A percentile compares a stretch with the other conserved stretches of the same genome.
Conservation (phyloP, 2,797 vertebrate species). For the Paedocypris micromegethes region DNA sequence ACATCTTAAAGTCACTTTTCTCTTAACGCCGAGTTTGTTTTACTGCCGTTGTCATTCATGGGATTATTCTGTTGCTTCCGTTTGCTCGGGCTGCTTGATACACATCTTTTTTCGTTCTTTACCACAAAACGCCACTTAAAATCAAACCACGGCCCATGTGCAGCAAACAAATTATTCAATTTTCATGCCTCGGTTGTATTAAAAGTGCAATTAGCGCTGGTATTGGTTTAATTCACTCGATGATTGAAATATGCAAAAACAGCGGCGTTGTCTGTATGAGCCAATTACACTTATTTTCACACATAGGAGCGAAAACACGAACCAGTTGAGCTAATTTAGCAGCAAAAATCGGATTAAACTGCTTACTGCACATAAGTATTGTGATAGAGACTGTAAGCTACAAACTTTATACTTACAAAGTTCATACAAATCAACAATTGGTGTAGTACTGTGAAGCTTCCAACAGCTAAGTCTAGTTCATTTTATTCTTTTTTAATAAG, state of each 20-base stretch:
- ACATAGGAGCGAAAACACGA: conserved; percentile 16
- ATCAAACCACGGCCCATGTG: conserved; percentile 12
- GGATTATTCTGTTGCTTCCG: neutral
- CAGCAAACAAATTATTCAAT: conserved; percentile 30
- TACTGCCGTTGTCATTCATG: neutral
- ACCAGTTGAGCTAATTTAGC: conserved; percentile 29
- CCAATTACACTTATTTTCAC: conserved; percentile 20
- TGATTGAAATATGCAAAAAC: conserved; percentile 32
- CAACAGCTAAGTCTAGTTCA: too few species aligned
- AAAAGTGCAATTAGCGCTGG: conserved; percentile 25
- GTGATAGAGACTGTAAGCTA: neutral
- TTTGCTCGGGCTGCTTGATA: conserved; percentile 20
- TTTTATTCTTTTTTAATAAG: too few species aligned
- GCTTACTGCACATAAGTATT: conserved; percentile 5
- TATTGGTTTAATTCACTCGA: conserved; percentile 10
- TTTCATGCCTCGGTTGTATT: conserved; percentile 27
- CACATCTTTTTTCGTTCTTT: neutral
- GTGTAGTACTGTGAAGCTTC: too few species aligned
- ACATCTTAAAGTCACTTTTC: too few species aligned
- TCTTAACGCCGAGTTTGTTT: too few species aligned
- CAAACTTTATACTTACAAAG: too few species aligned
- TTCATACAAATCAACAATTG: too few species aligned
- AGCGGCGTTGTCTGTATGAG: conserved; percentile 9
- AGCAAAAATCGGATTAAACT: conserved; percentile 21
- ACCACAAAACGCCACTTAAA: conserved; percentile 9